Evolutionary conservation across 92 coral and sea anemone species (phyloP), one percentile per base, ranked within the genome.

Genomic region (Ricordea florida): DNA sequence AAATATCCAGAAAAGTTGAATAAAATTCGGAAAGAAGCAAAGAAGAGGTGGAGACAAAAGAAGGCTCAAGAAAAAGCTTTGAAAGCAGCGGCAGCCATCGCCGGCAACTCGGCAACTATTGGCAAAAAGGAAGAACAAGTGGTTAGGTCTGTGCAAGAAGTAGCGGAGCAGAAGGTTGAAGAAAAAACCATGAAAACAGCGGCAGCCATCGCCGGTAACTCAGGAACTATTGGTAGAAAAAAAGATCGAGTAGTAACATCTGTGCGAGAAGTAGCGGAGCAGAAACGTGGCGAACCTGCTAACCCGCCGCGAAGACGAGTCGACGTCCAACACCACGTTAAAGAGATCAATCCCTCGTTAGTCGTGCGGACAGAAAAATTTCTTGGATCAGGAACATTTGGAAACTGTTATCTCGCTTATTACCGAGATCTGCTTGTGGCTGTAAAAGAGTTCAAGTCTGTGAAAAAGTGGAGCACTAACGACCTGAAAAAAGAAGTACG

Each of bases 371-470:
- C 16, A 9, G 70, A 63, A 63, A 40, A 40, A 28, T 46, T 22
- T 17, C 28, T 22, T 26, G 70, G 70, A 18, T 38, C 20, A 10
- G 70, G 70, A 63, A 38, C 55, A 24, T 40, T 63, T 40, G 70
- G 70, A 5, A 22, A 26, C 13, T 63, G 50, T 29, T 63, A 63
- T 40, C 70, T 63, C 5, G 70, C 70, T 20, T 14, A 38, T 14
- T 62, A 62, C 51, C 26, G 53, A 16, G 70, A 18, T 21, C n/a
- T 62, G 48, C 48, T 35, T 26, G 69, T 62, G 30, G 16, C 53
- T 6, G 52, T 42, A 21, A 65, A 65, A 53, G 60, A 53, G 33
- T 53, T 53, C 38, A 53, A 53, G 60, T 4, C 33, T 53, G 33
- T 3, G 11, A 29, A 56, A 29, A 30, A 56, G 40, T 13, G 10